Evolutionary conservation across 2,888 invertebrate species (phyloP).

Genomic region (Uloborus plumipes): DNA sequence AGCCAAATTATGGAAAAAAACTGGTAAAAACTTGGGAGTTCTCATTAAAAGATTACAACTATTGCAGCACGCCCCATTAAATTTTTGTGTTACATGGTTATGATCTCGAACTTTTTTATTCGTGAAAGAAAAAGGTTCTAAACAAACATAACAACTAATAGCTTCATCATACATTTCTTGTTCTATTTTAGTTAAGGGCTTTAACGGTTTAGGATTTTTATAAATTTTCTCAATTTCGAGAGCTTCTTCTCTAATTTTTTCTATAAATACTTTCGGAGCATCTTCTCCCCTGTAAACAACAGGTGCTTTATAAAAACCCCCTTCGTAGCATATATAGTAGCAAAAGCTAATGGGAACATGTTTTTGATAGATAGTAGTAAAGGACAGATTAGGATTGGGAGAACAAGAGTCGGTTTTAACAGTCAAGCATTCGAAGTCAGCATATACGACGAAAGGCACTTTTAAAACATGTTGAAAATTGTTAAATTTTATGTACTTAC

Average conservation of each 20-base stretch:
- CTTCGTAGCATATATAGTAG: slow-evolving; percentile 1
- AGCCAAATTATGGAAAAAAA: not conserved
- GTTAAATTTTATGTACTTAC: not conserved
- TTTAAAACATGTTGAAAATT: not conserved
- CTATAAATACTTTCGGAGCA: slow-evolving; percentile 2
- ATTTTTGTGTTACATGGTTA: no score
- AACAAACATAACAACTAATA: no score
- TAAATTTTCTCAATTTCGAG: not conserved
- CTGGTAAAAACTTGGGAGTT: not conserved
- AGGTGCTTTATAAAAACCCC: not conserved
- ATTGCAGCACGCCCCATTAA: no score
- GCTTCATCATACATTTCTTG: no score
- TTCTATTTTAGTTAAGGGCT: no score
- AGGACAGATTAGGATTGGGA: not conserved
- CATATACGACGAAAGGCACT: not conserved
- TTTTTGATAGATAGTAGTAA: slow-evolving; percentile 7
- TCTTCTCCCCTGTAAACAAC: slow-evolving; percentile 5
- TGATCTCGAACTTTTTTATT: no score
- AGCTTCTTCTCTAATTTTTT: not conserved
- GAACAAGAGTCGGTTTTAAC: not conserved
- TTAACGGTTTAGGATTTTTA: no score
- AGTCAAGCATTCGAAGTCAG: slow-evolving; percentile 14
- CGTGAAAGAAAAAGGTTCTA: no score
- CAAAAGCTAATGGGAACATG: slow-evolving; percentile 19
- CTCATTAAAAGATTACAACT: no score